These are phyloP conservation scores for Synergus japonicus DNA, from an alignment of 2,888 invertebrate species.

Conservation along the genomic window DNA sequence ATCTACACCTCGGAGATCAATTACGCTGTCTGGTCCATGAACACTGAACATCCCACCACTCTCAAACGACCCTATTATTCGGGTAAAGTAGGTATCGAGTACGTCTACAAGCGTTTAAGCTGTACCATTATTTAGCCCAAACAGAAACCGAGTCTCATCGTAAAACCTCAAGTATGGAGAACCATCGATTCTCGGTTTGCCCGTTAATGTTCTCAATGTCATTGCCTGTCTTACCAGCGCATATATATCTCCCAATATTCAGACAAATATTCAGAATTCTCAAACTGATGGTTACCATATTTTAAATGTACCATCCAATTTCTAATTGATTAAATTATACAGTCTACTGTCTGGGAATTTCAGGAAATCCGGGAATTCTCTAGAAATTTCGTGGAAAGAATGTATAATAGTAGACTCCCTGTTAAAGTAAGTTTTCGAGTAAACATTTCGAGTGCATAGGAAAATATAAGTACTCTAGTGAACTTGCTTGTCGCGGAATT, in stretches of 20 bases:
- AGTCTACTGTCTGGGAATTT: too few species aligned
- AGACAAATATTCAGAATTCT: too few species aligned
- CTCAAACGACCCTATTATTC: conserved; percentile 49
- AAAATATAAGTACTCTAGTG: neutral
- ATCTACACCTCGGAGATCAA: conserved; percentile 1
- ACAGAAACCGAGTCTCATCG: neutral
- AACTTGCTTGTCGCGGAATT: neutral
- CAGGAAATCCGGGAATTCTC: too few species aligned
- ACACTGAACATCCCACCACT: conserved; percentile 50
- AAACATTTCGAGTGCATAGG: neutral
- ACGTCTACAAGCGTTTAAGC: conserved; percentile 23
- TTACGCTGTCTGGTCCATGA: neutral
- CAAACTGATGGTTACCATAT: too few species aligned
- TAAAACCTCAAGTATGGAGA: neutral
- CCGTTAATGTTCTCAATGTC: neutral
- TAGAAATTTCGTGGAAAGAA: too few species aligned
- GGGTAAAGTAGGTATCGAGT: conserved; percentile 42
- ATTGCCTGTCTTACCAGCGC: neutral
- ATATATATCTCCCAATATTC: neutral
- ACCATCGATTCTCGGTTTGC: conserved; percentile 7
- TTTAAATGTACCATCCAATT: too few species aligned
- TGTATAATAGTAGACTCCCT: too few species aligned
- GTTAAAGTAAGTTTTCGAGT: neutral
- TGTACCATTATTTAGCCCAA: conserved; percentile 20
- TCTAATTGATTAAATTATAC: too few species aligned